Percentiles rank a stretch among this genome's conserved stretches.
phyloP scores from a whole-genome alignment of 2,797 vertebrate species.

The Amphiprion clarkii region DNA sequence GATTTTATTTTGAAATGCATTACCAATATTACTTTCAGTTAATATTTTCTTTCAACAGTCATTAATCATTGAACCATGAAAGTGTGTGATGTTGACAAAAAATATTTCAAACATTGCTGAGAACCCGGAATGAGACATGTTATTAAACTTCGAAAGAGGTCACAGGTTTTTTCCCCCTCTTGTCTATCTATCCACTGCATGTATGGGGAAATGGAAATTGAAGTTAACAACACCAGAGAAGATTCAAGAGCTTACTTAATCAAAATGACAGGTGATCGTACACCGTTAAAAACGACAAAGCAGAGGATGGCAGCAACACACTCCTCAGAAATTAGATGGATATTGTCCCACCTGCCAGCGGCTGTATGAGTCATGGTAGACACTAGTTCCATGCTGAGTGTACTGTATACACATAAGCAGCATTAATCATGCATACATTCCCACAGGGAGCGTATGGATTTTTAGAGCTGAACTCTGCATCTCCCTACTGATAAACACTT shows the following conservation, averaged over 20 bases:
- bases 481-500: slow-evolving; percentile 73
- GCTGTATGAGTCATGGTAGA: slow-evolving; percentile 74
- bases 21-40: slow-evolving; percentile 7
- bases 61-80: slow-evolving; percentile 39
- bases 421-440: slow-evolving; percentile 78
- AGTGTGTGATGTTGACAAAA: slow-evolving; percentile 11
- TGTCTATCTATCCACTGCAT: slow-evolving; percentile 35
- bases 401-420: slow-evolving; percentile 64
- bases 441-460: slow-evolving; percentile 54
- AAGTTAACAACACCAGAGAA: slow-evolving; percentile 77
- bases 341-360: slow-evolving; percentile 72
- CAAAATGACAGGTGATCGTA: slow-evolving; percentile 79
- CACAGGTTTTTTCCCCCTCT: slow-evolving; percentile 31
- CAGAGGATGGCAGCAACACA: slow-evolving; percentile 53
- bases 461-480: slow-evolving; percentile 69
- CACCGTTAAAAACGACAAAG: slow-evolving; percentile 71
- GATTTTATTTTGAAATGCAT: slow-evolving; percentile 2
- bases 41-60: slow-evolving; percentile 13
- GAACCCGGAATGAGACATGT: slow-evolving; percentile 41
- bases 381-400: slow-evolving; percentile 63
- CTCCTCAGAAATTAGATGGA: slow-evolving; percentile 73
- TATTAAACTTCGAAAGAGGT: slow-evolving; percentile 56
- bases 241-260: slow-evolving; percentile 77
- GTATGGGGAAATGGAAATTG: slow-evolving; percentile 71
- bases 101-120: slow-evolving; percentile 48